Conservation (phyloP, 2,888 invertebrate genomes). For the Phlogophora meticulosa region DNA sequence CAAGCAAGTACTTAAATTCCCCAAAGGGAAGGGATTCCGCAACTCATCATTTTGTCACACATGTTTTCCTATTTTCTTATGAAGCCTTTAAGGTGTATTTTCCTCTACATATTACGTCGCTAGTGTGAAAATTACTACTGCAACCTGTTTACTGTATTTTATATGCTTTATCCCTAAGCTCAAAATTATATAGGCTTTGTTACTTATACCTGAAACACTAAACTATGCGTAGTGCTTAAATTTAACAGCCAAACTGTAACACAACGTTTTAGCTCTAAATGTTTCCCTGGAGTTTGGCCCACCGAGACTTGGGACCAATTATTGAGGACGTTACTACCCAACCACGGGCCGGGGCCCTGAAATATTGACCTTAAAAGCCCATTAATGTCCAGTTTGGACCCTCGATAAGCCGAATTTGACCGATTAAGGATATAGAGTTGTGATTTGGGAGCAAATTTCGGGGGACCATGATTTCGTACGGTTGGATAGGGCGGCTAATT, state of each 20-base stretch:
- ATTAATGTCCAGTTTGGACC: constrained; percentile 83
- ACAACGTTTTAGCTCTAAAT: constrained; percentile 67
- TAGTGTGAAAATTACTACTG: background rate
- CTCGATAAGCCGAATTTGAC: constrained; percentile 83
- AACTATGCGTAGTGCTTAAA: constrained; percentile 63
- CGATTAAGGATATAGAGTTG: constrained; percentile 79
- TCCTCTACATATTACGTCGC: background rate
- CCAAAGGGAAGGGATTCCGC: constrained; percentile 1
- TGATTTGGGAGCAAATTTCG: constrained; percentile 72
- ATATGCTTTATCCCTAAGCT: constrained; percentile 26
- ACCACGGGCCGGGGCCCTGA: constrained; percentile 72
- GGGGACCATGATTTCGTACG: constrained; percentile 48
- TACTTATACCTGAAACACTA: constrained; percentile 38
- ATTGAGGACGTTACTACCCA: constrained; percentile 72
- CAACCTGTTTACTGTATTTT: background rate
- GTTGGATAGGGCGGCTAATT: constrained; percentile 46
- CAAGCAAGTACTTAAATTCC: constrained; percentile 3
- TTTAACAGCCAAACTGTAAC: constrained; percentile 69
- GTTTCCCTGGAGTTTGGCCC: constrained; percentile 68
- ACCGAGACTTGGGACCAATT: constrained; percentile 81
- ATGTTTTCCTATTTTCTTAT: constrained; percentile 1
- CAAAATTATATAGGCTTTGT: constrained; percentile 26
- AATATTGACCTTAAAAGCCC: constrained; percentile 87
- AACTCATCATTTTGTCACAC: constrained; percentile 20
- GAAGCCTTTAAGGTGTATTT: background rate